These are phyloP conservation scores for Columba livia DNA, from an alignment of 2,113 vertebrate genomes.

Conservation along the genomic window DNA sequence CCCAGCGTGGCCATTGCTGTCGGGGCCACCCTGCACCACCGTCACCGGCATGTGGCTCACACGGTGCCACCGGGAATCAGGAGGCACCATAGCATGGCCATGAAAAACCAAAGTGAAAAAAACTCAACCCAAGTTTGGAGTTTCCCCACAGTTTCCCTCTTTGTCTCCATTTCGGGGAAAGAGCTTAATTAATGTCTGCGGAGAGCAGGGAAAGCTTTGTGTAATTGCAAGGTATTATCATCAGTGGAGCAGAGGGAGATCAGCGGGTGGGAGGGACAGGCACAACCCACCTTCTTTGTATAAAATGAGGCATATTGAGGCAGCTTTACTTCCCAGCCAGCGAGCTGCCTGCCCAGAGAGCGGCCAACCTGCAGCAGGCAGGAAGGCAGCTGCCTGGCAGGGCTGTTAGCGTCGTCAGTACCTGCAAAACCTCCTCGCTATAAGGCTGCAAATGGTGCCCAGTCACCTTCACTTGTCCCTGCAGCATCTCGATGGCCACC, in stretches of 20 bases:
- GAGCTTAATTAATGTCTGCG: conserved; percentile 44
- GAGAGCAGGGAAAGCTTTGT: conserved; percentile 31
- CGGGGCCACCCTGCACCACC: neutral
- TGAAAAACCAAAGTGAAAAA: neutral
- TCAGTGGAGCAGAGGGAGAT: conserved; percentile 24
- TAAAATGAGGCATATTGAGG: neutral
- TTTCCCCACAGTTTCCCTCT: conserved; percentile 23
- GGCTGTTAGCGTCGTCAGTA: neutral
- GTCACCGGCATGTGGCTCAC: rapidly evolving
- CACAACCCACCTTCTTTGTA: conserved; percentile 53
- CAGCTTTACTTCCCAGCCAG: neutral
- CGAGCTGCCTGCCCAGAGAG: neutral
- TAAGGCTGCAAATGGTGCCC: neutral
- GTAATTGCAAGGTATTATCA: conserved; percentile 56
- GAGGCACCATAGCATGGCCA: neutral
- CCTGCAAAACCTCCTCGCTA: rapidly evolving
- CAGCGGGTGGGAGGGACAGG: conserved; percentile 43
- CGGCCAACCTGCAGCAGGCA: neutral
- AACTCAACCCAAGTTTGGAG: neutral
- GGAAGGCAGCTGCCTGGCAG: neutral
- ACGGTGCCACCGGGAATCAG: rapidly evolving
- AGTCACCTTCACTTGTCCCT: rapidly evolving
- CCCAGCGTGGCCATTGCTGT: rapidly evolving
- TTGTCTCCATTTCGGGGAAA: conserved; percentile 26
- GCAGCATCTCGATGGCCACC: neutral